Conservation (phyloP, 2,113 vertebrate genomes). For the Nothoprocta perdicaria region DNA sequence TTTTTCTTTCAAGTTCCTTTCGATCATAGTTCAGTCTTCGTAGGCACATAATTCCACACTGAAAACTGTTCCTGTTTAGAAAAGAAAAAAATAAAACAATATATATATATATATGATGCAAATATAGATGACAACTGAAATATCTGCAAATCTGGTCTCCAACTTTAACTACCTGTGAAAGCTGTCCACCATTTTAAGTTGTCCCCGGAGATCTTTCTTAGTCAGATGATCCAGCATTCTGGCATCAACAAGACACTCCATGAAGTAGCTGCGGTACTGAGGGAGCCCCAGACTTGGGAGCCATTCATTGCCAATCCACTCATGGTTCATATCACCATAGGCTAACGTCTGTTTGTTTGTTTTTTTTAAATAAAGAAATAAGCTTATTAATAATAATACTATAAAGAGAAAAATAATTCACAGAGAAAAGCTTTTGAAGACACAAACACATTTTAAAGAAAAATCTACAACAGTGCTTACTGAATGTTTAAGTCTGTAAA, state of each 20-base stretch:
- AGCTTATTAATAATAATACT: slow-evolving; percentile 11
- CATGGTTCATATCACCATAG: slow-evolving; percentile 98
- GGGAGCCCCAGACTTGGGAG: slow-evolving; percentile 93
- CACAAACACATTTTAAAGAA: background rate
- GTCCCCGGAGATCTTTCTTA: slow-evolving; percentile 95
- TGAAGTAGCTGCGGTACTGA: slow-evolving; percentile 98
- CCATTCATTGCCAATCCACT: slow-evolving; percentile 99
- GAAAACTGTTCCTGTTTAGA: slow-evolving; percentile 92
- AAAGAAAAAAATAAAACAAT: background rate
- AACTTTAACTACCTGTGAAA: slow-evolving; percentile 88
- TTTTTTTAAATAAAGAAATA: background rate
- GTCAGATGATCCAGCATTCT: slow-evolving; percentile 98
- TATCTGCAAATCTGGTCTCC: background rate
- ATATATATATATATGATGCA: too few species aligned
- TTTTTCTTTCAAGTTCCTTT: slow-evolving; percentile 90
- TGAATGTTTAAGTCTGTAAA: background rate
- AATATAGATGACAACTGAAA: background rate
- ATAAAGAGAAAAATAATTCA: background rate
- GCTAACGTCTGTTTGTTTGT: slow-evolving; percentile 86
- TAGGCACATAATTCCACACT: slow-evolving; percentile 97
- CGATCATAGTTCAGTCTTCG: slow-evolving; percentile 94
- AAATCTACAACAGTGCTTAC: background rate
- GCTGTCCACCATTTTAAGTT: slow-evolving; percentile 98
- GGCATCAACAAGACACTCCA: slow-evolving; percentile 99
- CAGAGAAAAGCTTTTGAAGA: background rate